phyloP scores from a whole-genome alignment of 2,797 vertebrate species.

The Otolemur crassicaudatus region DNA sequence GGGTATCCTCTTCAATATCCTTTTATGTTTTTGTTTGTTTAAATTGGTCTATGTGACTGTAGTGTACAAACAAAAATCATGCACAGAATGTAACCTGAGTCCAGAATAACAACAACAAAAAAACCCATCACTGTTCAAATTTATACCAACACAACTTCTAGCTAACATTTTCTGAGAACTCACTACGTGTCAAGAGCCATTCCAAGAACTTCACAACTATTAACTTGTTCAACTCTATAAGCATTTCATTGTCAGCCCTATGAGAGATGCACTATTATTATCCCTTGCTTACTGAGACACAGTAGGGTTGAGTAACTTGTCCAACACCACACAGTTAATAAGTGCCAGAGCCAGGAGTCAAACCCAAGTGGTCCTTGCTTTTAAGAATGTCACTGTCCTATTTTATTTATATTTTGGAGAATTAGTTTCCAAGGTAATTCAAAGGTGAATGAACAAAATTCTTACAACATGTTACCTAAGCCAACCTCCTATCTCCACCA shows the following conservation, averaged over 20 bases:
- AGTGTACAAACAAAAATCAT: neutral
- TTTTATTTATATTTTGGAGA: neutral
- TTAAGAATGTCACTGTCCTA: neutral
- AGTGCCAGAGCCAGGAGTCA: neutral
- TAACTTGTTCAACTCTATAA: neutral
- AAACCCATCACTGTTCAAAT: neutral
- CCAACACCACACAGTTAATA: neutral
- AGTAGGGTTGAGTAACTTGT: neutral
- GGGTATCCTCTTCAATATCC: neutral
- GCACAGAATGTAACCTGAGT: neutral
- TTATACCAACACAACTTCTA: neutral
- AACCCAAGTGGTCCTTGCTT: neutral
- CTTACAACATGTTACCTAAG: neutral
- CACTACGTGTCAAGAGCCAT: neutral
- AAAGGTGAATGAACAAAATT: conserved; percentile 33
- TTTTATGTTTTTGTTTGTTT: neutral
- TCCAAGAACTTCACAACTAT: neutral
- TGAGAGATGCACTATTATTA: neutral
- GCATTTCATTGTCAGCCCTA: too few relatives aligned
- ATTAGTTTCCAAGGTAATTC: neutral
- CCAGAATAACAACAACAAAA: neutral
- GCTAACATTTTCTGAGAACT: neutral
- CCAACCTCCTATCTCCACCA: neutral
- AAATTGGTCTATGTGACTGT: neutral
- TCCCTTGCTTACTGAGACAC: neutral